Evolutionary conservation across 2,888 invertebrate genomes (phyloP).

Genomic region (Cheilosia impressa): DNA sequence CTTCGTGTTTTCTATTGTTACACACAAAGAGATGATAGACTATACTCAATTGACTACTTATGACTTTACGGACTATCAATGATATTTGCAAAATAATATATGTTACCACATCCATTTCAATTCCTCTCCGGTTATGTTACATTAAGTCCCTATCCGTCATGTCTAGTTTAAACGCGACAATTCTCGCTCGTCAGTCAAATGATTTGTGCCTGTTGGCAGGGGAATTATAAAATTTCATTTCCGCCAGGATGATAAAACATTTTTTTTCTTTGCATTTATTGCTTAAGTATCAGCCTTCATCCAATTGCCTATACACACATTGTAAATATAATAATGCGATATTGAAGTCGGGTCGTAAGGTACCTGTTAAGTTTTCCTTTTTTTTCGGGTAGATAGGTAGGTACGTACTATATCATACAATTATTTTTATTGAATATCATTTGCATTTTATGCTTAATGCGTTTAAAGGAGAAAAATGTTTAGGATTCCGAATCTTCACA

Average conservation of each 20-base stretch:
- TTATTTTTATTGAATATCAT: slow-evolving; percentile 7
- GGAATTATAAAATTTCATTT: slow-evolving; percentile 19
- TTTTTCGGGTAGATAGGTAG: too few species aligned
- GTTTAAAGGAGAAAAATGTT: not conserved
- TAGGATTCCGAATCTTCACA: not conserved
- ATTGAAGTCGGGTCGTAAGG: not conserved
- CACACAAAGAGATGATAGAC: not conserved
- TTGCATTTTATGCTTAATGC: slow-evolving; percentile 2
- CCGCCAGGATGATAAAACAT: slow-evolving; percentile 15
- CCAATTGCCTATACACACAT: not conserved
- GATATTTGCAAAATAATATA: not conserved
- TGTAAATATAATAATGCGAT: slow-evolving; percentile 4
- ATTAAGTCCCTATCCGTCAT: not conserved
- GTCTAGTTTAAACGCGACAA: not conserved
- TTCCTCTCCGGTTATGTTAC: not conserved
- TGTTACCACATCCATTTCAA: not conserved
- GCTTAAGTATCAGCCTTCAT: not conserved
- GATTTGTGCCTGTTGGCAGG: slow-evolving; percentile 7
- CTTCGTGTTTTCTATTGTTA: not conserved
- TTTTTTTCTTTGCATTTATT: slow-evolving; percentile 22
- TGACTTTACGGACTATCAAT: not conserved
- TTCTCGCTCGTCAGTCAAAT: slow-evolving; percentile 1
- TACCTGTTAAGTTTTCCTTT: not conserved
- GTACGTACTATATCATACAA: too few species aligned
- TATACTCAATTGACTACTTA: not conserved